phyloP scores from a whole-genome alignment of 2,113 vertebrate genomes.

The Phalacrocorax aristotelis region DNA sequence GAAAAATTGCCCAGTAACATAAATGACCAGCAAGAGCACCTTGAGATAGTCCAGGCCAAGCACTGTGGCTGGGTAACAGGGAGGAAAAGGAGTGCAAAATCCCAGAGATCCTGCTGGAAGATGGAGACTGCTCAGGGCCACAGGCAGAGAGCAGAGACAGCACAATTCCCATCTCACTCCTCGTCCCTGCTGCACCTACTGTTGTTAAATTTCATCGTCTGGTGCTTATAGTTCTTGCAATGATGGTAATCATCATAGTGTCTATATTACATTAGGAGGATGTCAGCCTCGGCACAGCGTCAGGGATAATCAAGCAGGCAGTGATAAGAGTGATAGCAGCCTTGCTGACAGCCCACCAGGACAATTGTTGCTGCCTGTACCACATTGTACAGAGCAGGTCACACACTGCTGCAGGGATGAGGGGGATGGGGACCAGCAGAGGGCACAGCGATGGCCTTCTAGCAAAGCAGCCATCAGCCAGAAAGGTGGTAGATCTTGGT shows the following conservation, averaged over 20 bases:
- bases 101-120: neutral
- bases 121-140: neutral
- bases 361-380: neutral
- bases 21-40: neutral
- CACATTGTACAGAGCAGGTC: neutral
- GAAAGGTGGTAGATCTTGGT: neutral
- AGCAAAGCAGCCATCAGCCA: neutral
- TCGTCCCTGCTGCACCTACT: neutral
- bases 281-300: neutral
- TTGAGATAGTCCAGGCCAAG: neutral
- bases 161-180: neutral
- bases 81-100: neutral
- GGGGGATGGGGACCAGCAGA: neutral
- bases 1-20: neutral
- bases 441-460: neutral
- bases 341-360: neutral
- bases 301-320: constrained; percentile 59
- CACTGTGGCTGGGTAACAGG: neutral
- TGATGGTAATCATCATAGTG: constrained; percentile 16
- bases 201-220: constrained; percentile 55
- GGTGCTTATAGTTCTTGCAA: constrained; percentile 47
- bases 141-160: neutral
- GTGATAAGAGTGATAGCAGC: neutral
- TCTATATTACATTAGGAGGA: constrained; percentile 35
- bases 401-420: neutral